Evolutionary conservation across 2,888 invertebrate genomes (phyloP).

Genomic region (Sesia apiformis): DNA sequence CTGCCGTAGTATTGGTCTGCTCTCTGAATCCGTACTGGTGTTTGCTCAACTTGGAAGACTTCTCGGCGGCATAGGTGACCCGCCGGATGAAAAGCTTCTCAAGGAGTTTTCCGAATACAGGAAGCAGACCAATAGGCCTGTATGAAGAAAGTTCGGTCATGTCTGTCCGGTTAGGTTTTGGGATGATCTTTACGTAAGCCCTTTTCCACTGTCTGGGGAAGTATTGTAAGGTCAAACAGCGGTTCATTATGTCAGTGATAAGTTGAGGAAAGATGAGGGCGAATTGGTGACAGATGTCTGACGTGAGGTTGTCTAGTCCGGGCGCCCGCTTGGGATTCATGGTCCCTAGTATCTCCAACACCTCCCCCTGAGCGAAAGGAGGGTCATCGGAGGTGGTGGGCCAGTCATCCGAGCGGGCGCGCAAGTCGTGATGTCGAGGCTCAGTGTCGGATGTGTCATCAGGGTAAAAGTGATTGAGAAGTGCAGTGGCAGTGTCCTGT

Average conservation of each 20-base stretch:
- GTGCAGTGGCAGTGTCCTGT: constrained; percentile 5
- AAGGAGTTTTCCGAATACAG: constrained; percentile 14
- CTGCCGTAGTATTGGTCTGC: constrained; percentile 9
- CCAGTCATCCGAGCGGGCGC: not conserved
- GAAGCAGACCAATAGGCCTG: constrained; percentile 16
- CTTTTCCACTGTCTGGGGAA: constrained; percentile 15
- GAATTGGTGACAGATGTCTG: too few species aligned
- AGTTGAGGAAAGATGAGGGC: not conserved
- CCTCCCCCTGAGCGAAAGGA: not conserved
- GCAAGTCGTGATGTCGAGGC: not conserved
- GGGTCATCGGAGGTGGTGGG: not conserved
- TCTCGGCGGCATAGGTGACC: constrained; percentile 3
- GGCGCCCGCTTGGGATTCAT: constrained; percentile 1
- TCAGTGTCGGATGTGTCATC: not conserved
- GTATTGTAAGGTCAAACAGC: not conserved
- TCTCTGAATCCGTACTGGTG: constrained; percentile 12
- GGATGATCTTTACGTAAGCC: constrained; percentile 14
- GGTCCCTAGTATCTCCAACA: not conserved
- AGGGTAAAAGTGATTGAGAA: constrained; percentile 2
- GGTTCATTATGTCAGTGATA: not conserved
- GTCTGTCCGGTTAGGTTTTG: constrained; percentile 14
- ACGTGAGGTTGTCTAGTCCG: not conserved
- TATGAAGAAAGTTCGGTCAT: constrained; percentile 5
- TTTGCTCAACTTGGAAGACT: not conserved
- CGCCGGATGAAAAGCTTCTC: constrained; percentile 4